Evolutionary conservation across 2,113 vertebrate genomes (phyloP).

Genomic region (Arenaria interpres): DNA sequence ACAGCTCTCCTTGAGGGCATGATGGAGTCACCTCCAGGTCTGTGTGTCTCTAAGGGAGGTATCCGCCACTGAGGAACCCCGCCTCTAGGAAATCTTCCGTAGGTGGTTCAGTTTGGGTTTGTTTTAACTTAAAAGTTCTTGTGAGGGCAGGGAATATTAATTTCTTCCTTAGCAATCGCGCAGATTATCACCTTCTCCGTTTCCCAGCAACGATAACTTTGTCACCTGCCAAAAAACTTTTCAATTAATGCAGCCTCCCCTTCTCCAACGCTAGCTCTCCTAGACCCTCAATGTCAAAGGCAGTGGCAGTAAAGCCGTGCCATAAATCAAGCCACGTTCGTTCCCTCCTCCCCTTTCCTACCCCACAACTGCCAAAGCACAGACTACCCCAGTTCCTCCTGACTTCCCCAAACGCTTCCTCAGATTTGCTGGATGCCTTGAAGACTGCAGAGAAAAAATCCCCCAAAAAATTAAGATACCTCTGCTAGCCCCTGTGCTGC

Average conservation of each 20-base stretch:
- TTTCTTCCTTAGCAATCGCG: neutral
- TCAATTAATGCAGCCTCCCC: neutral
- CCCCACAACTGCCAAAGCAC: neutral
- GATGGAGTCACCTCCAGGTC: neutral
- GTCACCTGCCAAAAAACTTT: neutral
- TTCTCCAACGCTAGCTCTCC: neutral
- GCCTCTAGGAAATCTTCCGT: neutral
- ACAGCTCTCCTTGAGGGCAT: no score
- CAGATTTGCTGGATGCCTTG: neutral
- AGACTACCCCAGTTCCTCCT: accelerated
- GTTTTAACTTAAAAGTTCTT: neutral
- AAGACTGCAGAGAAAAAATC: neutral
- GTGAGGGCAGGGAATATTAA: neutral
- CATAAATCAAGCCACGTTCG: neutral
- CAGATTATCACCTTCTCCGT: neutral
- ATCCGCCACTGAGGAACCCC: no score
- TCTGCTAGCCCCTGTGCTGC: neutral
- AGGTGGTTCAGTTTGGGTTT: accelerated
- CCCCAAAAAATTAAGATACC: neutral
- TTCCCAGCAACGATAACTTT: neutral
- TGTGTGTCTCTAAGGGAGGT: neutral
- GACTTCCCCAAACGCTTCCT: neutral
- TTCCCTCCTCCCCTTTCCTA: neutral
- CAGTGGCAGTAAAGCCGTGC: neutral
- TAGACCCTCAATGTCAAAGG: neutral